These are phyloP conservation scores for Microctenopoma stevenorrisi DNA, from an alignment of 2,797 vertebrate species.

Conservation along the genomic window DNA sequence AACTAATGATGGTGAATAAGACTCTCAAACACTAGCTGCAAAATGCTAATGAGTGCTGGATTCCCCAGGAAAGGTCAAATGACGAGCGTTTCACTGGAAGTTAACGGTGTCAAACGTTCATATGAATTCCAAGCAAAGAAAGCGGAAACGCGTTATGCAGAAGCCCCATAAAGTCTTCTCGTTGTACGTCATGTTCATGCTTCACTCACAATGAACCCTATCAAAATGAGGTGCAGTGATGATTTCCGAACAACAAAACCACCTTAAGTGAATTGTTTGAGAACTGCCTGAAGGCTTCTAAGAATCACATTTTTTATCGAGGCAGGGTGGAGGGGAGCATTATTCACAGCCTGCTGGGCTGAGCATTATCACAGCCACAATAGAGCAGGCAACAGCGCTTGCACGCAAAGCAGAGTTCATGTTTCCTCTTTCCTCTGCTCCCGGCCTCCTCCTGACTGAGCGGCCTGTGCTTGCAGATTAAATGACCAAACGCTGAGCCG, in stretches of 20 bases:
- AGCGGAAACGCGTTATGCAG: not conserved
- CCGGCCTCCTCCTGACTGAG: conserved; percentile 12
- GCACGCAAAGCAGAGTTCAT: conserved; percentile 45
- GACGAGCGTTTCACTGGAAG: conserved; percentile 1
- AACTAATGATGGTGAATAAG: conserved; percentile 9
- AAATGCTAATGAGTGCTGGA: conserved; percentile 2
- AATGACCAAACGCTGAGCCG: conserved; percentile 64
- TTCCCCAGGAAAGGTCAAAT: conserved; percentile 33
- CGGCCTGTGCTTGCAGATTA: conserved; percentile 65
- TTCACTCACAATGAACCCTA: not conserved
- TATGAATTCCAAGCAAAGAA: no score
- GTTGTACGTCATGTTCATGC: conserved; percentile 1
- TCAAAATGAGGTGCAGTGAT: no score
- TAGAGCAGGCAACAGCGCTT: conserved; percentile 17
- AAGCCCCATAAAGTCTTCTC: conserved; percentile 1
- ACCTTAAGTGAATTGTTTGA: not conserved
- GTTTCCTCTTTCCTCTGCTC: conserved; percentile 54
- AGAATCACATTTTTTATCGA: not conserved
- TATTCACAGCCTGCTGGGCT: conserved; percentile 32
- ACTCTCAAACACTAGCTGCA: conserved; percentile 16
- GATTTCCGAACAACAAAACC: not conserved
- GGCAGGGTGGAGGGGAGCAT: conserved; percentile 5
- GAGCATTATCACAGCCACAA: conserved; percentile 29
- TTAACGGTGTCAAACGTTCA: not conserved
- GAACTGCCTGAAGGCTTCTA: conserved; percentile 11